Evolutionary conservation across 2,888 invertebrate genomes (phyloP).

Genomic region (Sinhomidia bicolor): DNA sequence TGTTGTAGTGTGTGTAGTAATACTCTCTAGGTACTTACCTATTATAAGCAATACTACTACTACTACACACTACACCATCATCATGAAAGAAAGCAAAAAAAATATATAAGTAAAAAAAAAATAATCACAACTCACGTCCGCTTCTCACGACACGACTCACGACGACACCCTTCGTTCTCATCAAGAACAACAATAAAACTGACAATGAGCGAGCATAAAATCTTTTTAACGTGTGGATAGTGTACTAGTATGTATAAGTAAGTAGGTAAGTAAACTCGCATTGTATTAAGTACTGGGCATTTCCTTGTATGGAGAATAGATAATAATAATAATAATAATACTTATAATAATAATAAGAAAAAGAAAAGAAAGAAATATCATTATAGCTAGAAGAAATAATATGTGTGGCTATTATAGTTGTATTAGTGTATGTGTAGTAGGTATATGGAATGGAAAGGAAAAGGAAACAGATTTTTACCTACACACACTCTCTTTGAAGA

Average conservation of each 20-base stretch:
- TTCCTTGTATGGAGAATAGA: too few species aligned
- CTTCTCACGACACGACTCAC: slow-evolving; percentile 57
- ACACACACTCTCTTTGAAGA: not conserved
- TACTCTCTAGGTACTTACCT: too few species aligned
- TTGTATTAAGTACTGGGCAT: too few species aligned
- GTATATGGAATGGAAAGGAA: not conserved
- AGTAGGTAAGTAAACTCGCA: not conserved
- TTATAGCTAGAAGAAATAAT: too few species aligned
- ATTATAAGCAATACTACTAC: too few species aligned
- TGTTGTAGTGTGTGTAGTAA: too few species aligned
- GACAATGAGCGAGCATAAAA: slow-evolving; percentile 21
- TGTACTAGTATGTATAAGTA: too few species aligned
- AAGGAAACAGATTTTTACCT: not conserved
- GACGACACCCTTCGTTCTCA: slow-evolving; percentile 44
- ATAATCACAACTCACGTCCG: slow-evolving; percentile 59
- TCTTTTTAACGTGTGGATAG: not conserved
- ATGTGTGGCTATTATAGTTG: not conserved
- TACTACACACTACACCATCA: too few species aligned
- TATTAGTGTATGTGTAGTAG: not conserved
- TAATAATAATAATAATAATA: too few species aligned
- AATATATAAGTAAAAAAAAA: slow-evolving; percentile 5
- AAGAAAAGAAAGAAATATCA: not conserved
- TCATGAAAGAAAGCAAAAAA: not conserved
- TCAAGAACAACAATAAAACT: slow-evolving; percentile 24
- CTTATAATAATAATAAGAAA: too few species aligned